Percentiles rank a stretch among this genome's conserved stretches.
Conservation (phyloP, 2,113 vertebrate genomes). For the Chionomys nivalis region DNA sequence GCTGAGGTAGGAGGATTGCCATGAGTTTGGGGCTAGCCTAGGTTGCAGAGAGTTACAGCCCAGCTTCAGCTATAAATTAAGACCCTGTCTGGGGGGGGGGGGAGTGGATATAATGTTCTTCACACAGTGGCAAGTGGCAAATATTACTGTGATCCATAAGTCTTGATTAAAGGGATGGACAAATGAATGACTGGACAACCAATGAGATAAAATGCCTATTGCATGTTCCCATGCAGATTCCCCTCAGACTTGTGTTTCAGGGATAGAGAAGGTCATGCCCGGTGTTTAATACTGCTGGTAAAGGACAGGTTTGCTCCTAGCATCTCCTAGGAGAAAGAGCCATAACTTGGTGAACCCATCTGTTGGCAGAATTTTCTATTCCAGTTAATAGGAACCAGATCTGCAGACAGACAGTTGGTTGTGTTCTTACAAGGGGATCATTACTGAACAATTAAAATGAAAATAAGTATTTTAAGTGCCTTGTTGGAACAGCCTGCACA, state of each 20-base stretch:
- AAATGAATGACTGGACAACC: not conserved
- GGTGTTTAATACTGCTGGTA: not conserved
- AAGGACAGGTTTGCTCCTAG: conserved; percentile 29
- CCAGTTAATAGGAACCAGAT: not conserved
- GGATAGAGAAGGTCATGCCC: not conserved
- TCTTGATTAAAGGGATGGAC: not conserved
- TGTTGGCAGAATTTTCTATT: conserved; percentile 37
- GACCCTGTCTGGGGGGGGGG: not conserved
- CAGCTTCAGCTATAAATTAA: not conserved
- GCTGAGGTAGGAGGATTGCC: not conserved
- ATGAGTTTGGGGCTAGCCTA: not conserved
- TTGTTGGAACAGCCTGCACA: not conserved
- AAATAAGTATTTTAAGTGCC: conserved; percentile 21
- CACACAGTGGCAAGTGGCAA: not conserved
- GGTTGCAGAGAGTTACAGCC: not conserved
- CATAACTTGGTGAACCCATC: conserved; percentile 1
- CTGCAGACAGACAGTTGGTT: not conserved
- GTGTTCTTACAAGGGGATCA: not conserved
- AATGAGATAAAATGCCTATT: conserved; percentile 43
- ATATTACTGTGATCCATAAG: conserved; percentile 25
- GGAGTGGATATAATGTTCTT: not conserved
- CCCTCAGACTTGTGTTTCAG: conserved; percentile 39
- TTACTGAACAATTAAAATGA: conserved; percentile 46
- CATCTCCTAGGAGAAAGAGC: not conserved
- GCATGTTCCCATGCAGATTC: not conserved